These are phyloP conservation scores for Campodea augens DNA, from an alignment of 1,140 invertebrate genomes.

Conservation along the genomic window DNA sequence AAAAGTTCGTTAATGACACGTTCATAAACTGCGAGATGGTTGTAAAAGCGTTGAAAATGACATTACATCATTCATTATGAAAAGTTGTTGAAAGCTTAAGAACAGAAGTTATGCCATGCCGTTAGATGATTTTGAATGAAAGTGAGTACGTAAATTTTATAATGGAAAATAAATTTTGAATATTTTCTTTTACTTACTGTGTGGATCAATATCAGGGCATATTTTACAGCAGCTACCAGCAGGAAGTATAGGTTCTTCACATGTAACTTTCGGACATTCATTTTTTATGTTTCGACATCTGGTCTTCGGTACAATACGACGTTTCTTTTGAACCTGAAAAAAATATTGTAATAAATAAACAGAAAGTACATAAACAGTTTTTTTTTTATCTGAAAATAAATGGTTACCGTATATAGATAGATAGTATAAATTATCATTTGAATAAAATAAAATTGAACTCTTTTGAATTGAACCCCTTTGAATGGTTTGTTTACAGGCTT, in stretches of 20 bases:
- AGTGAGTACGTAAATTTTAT: not conserved
- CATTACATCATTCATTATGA: no score
- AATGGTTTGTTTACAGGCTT: no score
- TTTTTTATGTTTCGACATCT: constrained; percentile 76
- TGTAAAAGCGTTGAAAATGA: no score
- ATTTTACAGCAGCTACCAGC: constrained; percentile 76
- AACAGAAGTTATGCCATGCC: constrained; percentile 5
- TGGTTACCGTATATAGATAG: no score
- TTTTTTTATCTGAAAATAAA: no score
- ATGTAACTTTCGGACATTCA: constrained; percentile 66
- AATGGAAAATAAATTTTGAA: constrained; percentile 10
- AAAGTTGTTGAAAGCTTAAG: constrained; percentile 4
- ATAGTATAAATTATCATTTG: no score
- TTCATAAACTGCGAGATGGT: no score
- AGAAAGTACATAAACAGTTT: constrained; percentile 2
- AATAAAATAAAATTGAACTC: no score
- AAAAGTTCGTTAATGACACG: no score
- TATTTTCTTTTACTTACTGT: constrained; percentile 38
- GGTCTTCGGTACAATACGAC: constrained; percentile 62
- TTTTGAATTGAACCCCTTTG: no score
- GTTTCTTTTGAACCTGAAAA: constrained; percentile 66
- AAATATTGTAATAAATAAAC: constrained; percentile 14
- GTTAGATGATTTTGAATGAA: constrained; percentile 5
- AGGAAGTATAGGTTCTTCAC: constrained; percentile 62
- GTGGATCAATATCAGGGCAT: constrained; percentile 51